Conservation (phyloP, 1,140 invertebrate species). For the Drosophila athabasca region DNA sequence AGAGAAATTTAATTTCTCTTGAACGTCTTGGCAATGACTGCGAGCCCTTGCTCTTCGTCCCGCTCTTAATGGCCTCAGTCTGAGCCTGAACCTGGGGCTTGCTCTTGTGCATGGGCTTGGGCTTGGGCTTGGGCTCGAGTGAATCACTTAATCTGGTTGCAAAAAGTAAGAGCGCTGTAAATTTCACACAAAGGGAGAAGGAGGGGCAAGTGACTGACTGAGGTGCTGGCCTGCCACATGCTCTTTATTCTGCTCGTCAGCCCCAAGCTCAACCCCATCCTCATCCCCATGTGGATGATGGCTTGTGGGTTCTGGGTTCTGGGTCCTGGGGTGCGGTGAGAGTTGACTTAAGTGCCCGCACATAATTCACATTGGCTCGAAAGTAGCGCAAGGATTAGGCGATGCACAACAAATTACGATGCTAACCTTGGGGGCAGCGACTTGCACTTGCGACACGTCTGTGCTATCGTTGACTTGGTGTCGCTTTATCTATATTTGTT, state of each 20-base stretch:
- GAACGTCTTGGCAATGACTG: neutral
- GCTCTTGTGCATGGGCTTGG: too few relatives aligned
- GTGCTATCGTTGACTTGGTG: too few relatives aligned
- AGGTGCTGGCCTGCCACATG: too few relatives aligned
- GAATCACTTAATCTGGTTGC: slow-evolving; percentile 74
- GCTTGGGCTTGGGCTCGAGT: slow-evolving; percentile 43
- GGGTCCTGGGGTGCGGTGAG: slow-evolving; percentile 17
- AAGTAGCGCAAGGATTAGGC: slow-evolving; percentile 74
- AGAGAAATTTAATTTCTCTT: slow-evolving; percentile 74
- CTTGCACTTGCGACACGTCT: slow-evolving; percentile 2
- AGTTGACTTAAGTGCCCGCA: slow-evolving; percentile 55
- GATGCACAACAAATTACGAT: slow-evolving; percentile 63
- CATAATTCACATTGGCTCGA: slow-evolving; percentile 69
- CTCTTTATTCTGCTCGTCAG: too few relatives aligned
- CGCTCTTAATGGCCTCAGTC: slow-evolving; percentile 2
- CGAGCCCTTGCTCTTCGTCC: neutral
- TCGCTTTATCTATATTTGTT: too few relatives aligned
- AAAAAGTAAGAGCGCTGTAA: slow-evolving; percentile 56
- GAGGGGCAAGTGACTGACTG: neutral
- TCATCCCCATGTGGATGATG: slow-evolving; percentile 2
- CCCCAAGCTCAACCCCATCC: too few relatives aligned
- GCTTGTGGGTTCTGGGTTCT: neutral
- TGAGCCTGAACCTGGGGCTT: too few relatives aligned
- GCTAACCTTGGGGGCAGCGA: slow-evolving; percentile 53
- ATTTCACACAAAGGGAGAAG: slow-evolving; percentile 33